phyloP scores from a whole-genome alignment of 2,797 vertebrate species.

The Channallabes apus region DNA sequence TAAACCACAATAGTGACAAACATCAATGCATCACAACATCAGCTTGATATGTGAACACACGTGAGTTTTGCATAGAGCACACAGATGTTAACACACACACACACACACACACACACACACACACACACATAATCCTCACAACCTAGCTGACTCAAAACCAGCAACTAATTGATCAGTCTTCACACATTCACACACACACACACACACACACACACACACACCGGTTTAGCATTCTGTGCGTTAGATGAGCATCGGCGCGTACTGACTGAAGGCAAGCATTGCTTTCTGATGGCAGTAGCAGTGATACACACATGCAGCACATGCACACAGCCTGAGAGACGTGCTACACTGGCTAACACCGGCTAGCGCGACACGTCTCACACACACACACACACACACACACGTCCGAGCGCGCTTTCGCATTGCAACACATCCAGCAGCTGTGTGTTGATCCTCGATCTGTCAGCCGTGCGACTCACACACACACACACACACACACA shows the following conservation, averaged over 20 bases:
- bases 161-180: conserved; percentile 33
- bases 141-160: conserved; percentile 25
- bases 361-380: conserved; percentile 35
- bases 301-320: conserved; percentile 34
- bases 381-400: conserved; percentile 54
- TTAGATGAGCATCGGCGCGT: conserved; percentile 60
- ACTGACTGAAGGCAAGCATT: conserved; percentile 61
- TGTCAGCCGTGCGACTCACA: conserved; percentile 17
- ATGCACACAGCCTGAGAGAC: conserved; percentile 42
- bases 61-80: conserved; percentile 2
- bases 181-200: conserved; percentile 43
- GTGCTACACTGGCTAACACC: conserved; percentile 40
- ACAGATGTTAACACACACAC: conserved; percentile 31
- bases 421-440: conserved; percentile 35
- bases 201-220: conserved; percentile 42
- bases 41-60: neutral
- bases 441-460: conserved; percentile 27
- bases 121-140: conserved; percentile 15
- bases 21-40: neutral
- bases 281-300: conserved; percentile 43
- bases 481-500: conserved; percentile 23
- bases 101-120: conserved; percentile 11
- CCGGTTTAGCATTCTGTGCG: conserved; percentile 60
- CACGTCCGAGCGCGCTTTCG: neutral
- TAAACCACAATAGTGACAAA: conserved; percentile 3